Evolutionary conservation across 2,797 vertebrate genomes (phyloP).

Genomic region (Lutra lutra): DNA sequence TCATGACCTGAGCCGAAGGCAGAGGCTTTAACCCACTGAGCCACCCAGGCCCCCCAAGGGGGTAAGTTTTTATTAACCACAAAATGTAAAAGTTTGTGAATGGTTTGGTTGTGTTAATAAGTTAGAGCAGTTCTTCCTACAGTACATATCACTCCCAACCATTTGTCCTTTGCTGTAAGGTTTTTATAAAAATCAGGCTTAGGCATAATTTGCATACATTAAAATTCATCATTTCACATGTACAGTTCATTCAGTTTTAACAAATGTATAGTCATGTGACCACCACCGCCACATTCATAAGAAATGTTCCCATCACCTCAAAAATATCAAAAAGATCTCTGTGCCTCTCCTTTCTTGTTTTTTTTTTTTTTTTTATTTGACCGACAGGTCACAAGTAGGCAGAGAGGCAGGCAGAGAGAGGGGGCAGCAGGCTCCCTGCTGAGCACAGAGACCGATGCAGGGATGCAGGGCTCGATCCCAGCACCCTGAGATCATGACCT

Average conservation of each 20-base stretch:
- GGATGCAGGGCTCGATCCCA: too few relatives aligned
- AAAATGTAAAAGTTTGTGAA: not conserved
- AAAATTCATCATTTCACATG: not conserved
- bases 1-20: too few relatives aligned
- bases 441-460: too few relatives aligned
- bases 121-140: not conserved
- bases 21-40: too few relatives aligned
- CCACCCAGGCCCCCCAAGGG: too few relatives aligned
- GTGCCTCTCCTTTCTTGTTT: not conserved
- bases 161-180: not conserved
- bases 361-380: not conserved
- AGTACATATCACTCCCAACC: not conserved
- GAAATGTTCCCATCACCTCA: slow-evolving; percentile 10
- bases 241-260: slow-evolving; percentile 41
- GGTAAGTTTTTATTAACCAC: slow-evolving; percentile 7
- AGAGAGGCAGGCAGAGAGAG: too few relatives aligned
- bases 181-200: not conserved
- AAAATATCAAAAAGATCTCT: slow-evolving; percentile 34
- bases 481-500: too few relatives aligned
- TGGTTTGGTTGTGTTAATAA: not conserved
- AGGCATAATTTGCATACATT: not conserved
- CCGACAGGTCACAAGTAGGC: too few relatives aligned
- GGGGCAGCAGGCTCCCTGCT: too few relatives aligned
- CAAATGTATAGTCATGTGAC: not conserved
- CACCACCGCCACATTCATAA: not conserved